Evolutionary conservation across 2,797 vertebrate genomes (phyloP), one percentile per base, ranked within the genome.

Genomic region (Gephyroberyx darwinii): DNA sequence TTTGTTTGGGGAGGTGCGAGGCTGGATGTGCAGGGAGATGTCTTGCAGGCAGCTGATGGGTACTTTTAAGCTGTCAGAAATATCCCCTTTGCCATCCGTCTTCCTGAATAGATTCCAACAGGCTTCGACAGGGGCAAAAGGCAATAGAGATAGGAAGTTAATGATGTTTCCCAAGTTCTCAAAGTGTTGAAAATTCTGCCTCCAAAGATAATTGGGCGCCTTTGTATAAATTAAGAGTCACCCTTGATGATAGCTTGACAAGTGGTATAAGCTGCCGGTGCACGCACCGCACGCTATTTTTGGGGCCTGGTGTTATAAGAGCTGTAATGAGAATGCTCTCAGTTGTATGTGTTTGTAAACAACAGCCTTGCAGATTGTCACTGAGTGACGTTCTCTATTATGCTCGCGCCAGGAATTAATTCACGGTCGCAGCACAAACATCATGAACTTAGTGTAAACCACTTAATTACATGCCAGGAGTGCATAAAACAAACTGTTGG

Each of bases 1-100:
- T 96, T 96, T 96, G 93, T 96, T 95, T 95, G 92, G 93, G 91
- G 88, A 93, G 87, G 90, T 91, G 86, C 88, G 79, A 88, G 65
- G 82, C 89, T 93, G 92, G 93, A 91, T 91, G 90, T 93, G 77
- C 91, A 78, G 90, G 91, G 87, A 93, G 94, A 94, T 92, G 92
- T 91, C 92, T 93, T 84, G 59, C 5, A 88, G 88, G 88, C 90
- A 90, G 65, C 90, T 91, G 92, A 90, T 82, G 88, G 89, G 86
- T 92, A 93, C 88, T 93, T 93, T 93, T 91, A 93, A 93, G 88
- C 76, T 94, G 92, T 92, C 93, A 90, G 81, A 88, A 91, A 81
- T 76, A 65, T 83, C 84, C 78, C 63, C 75, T 82, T 81, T 83
- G 85, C 84, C 83, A 77, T 87, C 69, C 69, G 68, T 86, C 74